Conservation (phyloP, 2,113 vertebrate genomes). For the Beaufortia kweichowensis region DNA sequence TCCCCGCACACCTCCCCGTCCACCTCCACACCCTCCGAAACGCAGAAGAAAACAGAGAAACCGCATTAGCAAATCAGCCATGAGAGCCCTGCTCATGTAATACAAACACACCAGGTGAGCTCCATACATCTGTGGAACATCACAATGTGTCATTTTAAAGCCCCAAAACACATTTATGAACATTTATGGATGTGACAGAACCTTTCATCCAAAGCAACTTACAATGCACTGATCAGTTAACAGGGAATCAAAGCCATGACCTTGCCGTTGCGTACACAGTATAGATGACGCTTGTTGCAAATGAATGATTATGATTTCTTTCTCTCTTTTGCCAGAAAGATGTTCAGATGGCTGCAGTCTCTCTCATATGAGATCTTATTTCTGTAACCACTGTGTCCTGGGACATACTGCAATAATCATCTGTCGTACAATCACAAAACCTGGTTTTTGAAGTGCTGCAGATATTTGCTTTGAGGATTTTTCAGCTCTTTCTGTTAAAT, state of each 20-base stretch:
- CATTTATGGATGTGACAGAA: too few species aligned
- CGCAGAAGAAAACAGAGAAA: conserved; percentile 72
- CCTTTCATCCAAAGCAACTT: too few species aligned
- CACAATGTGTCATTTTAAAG: too few species aligned
- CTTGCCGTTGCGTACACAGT: too few species aligned
- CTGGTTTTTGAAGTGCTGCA: not conserved
- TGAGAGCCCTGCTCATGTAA: conserved; percentile 80
- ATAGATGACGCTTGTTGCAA: too few species aligned
- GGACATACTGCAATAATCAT: conserved; percentile 1
- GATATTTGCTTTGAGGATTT: not conserved
- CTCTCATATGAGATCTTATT: conserved; percentile 1
- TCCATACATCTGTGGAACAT: not conserved
- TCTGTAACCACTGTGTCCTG: not conserved
- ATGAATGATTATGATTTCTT: not conserved
- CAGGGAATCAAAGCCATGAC: too few species aligned
- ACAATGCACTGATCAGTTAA: too few species aligned
- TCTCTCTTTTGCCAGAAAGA: conserved; percentile 15
- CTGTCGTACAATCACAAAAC: not conserved
- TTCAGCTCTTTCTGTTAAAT: not conserved
- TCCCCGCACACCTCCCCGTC: conserved; percentile 45
- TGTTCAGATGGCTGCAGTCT: not conserved
- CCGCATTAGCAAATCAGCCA: conserved; percentile 77
- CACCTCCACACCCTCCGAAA: conserved; percentile 55
- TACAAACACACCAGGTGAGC: conserved; percentile 56
- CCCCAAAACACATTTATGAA: not conserved